phyloP scores from a whole-genome alignment of 2,113 vertebrate genomes.

The Pterophyllum scalare region DNA sequence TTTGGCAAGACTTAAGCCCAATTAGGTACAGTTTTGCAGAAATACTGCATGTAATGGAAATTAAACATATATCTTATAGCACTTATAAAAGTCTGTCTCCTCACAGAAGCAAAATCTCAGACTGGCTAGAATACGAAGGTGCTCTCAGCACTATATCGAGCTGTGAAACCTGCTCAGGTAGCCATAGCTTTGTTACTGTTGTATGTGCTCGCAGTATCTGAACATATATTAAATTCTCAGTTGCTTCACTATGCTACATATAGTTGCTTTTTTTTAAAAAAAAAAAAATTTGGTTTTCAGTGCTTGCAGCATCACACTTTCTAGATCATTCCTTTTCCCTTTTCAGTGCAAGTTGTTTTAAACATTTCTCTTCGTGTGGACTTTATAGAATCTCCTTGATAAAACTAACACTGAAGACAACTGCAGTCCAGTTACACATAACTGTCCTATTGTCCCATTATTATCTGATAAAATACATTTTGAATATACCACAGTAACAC shows the following conservation, averaged over 20 bases:
- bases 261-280: constrained; percentile 58
- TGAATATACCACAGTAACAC: neutral
- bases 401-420: constrained; percentile 53
- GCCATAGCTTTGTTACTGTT: constrained; percentile 31
- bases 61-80: constrained; percentile 8
- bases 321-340: constrained; percentile 68
- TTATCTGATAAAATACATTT: constrained; percentile 24
- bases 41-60: constrained; percentile 7
- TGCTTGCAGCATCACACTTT: constrained; percentile 76
- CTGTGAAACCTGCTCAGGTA: constrained; percentile 28
- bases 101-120: constrained; percentile 46
- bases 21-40: constrained; percentile 14
- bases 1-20: constrained; percentile 59
- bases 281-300: constrained; percentile 79
- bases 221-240: constrained; percentile 78
- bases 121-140: constrained; percentile 48
- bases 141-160: constrained; percentile 52
- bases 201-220: constrained; percentile 39
- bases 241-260: constrained; percentile 80
- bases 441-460: neutral
- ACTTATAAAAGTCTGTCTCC: constrained; percentile 3
- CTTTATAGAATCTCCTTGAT: constrained; percentile 54
- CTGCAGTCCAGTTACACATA: constrained; percentile 2
- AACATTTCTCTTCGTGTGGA: constrained; percentile 15
- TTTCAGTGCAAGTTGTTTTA: constrained; percentile 78